Conservation (phyloP, 2,888 invertebrate genomes). For the Cheilosia grossa region DNA sequence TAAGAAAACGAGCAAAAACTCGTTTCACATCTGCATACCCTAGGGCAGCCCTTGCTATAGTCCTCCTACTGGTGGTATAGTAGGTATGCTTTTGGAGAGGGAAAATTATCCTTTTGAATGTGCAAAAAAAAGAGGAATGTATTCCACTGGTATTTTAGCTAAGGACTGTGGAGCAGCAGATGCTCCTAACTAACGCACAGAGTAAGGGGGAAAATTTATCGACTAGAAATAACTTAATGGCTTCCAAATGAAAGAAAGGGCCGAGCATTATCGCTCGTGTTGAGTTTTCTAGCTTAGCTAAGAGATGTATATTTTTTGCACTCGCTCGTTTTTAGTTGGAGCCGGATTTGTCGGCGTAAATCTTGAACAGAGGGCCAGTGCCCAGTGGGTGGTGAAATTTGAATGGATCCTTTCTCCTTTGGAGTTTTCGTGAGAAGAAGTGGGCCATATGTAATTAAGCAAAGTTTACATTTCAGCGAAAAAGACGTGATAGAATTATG, state of each 20-base stretch:
- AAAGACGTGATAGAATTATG: conserved; percentile 29
- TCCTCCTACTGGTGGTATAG: conserved; percentile 24
- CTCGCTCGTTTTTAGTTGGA: neutral
- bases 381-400: conserved; percentile 31
- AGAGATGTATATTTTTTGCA: conserved; percentile 7
- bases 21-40: conserved; percentile 69
- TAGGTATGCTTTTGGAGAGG: conserved; percentile 27
- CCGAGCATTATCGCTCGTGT: conserved; percentile 48
- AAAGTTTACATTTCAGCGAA: conserved; percentile 20
- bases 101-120: conserved; percentile 46
- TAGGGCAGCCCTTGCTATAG: conserved; percentile 28
- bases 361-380: conserved; percentile 2
- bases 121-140: conserved; percentile 39
- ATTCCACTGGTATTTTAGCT: conserved; percentile 47
- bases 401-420: conserved; percentile 12
- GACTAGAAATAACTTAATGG: conserved; percentile 71
- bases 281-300: conserved; percentile 9
- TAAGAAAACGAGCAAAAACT: conserved; percentile 69
- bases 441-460: conserved; percentile 27
- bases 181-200: conserved; percentile 68
- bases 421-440: conserved; percentile 5
- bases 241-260: conserved; percentile 52
- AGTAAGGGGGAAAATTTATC: conserved; percentile 65
- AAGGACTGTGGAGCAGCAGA: conserved; percentile 53
- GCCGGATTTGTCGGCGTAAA: conserved; percentile 25